Evolutionary conservation across 2,797 vertebrate genomes (phyloP).

Genomic region (Macrochelys suwanniensis): DNA sequence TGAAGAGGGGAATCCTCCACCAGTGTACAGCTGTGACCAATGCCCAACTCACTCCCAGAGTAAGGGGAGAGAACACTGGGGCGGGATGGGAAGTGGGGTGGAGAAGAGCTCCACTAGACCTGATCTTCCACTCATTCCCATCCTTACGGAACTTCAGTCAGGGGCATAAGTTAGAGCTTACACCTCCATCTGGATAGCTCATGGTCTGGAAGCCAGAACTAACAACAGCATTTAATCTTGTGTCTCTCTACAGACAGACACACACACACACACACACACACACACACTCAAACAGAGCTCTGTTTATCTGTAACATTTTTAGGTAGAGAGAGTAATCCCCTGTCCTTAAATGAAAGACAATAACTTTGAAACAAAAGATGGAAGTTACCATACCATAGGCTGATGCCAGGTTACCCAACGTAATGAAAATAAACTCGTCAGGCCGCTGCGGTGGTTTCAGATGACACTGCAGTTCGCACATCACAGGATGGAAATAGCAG

Average conservation of each 20-base stretch:
- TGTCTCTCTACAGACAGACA: no score
- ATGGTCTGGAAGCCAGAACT: background rate
- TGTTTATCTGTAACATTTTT: background rate
- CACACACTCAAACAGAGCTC: background rate
- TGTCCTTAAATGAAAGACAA: no score
- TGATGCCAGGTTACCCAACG: constrained; percentile 60
- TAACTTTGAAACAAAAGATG: background rate
- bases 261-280: no score
- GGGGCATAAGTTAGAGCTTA: background rate
- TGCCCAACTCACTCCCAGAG: background rate
- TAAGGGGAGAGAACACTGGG: background rate
- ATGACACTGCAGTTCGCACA: constrained; percentile 67
- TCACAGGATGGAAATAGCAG: constrained; percentile 68
- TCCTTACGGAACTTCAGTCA: background rate
- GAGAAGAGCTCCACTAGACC: background rate
- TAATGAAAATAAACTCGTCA: constrained; percentile 59
- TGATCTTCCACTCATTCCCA: background rate
- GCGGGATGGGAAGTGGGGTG: background rate
- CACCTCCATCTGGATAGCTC: no score
- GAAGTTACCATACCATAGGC: constrained; percentile 43
- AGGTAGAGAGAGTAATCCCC: no score
- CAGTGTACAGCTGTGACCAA: background rate
- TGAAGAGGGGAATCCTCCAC: background rate
- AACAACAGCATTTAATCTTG: background rate
- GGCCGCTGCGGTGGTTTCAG: constrained; percentile 65